Evolutionary conservation across 2,113 vertebrate genomes (phyloP).

Genomic region (Narcine bancroftii): DNA sequence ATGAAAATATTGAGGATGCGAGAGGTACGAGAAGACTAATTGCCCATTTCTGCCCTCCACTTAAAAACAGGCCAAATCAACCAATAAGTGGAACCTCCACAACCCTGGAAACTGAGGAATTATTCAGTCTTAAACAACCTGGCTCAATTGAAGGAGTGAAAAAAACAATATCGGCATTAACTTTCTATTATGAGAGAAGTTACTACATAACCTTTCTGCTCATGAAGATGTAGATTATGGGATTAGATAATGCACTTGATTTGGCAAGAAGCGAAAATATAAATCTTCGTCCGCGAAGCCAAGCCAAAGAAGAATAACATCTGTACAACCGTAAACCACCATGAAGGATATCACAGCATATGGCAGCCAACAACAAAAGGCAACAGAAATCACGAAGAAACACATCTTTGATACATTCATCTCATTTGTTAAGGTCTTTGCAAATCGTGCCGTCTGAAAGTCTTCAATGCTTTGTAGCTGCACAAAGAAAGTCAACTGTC

Average conservation of each 20-base stretch:
- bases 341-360: conserved; percentile 76
- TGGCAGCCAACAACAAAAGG: conserved; percentile 82
- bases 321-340: conserved; percentile 67
- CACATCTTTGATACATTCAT: conserved; percentile 83
- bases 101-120: background rate
- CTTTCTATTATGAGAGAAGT: background rate
- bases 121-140: background rate
- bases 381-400: conserved; percentile 75
- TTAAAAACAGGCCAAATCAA: background rate
- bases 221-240: conserved; percentile 82
- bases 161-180: background rate
- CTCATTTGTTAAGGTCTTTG: conserved; percentile 80
- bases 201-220: conserved; percentile 74
- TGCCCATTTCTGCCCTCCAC: background rate
- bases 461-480: conserved; percentile 78
- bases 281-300: too few species aligned
- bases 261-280: conserved; percentile 82
- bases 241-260: conserved; percentile 80
- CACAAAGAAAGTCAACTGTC: conserved; percentile 38
- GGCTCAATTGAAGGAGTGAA: background rate
- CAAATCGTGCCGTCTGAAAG: conserved; percentile 76
- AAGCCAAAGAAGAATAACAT: too few species aligned
- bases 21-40: background rate
- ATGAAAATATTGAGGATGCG: background rate
- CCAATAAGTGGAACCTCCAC: background rate